Evolutionary conservation across 1,140 invertebrate species (phyloP), one percentile per base, ranked within the genome.

Genomic region (Drosophila mauritiana): DNA sequence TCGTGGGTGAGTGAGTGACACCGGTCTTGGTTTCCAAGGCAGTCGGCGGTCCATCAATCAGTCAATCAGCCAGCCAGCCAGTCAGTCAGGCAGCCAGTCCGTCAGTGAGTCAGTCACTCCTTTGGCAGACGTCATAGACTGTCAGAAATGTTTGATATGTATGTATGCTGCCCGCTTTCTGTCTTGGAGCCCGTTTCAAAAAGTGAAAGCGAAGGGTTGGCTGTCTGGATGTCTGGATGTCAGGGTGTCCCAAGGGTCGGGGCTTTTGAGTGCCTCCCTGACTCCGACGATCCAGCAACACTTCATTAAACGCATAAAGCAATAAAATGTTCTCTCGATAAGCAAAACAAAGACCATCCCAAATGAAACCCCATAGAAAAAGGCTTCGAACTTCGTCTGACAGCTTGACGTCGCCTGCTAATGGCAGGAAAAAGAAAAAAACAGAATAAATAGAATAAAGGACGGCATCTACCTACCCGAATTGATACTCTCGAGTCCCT

Each of bases 221-320:
- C 31, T 31, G 31, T 10, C 31, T 10, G 27, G 27, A 42, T 39
- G 56, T 54, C 55, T 48, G n/a, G 8, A 22, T 10, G 37, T 13
- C 37, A 13, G 37, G 37, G 37, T 39, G 11, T 63, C 62, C 70
- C 77, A 43, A 7, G 45, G 58, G 64, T 34, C 15, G 43, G 27
- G 55, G 53, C 11, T 11, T 11, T 15, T 39, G 51, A 45, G 52
- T 64, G 58, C 58, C 53, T 27, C 37, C 37, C 5, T 43, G 42
- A 17, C 37, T 13, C 37, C 37, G 4, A 10, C 40, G 20, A 48
- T n/a, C 20, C 25, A 20, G 43, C 73, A 89, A 89, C 84, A 89
- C 80, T 89, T 89, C 84, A 89, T 89, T 89, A 89, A 89, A 89
- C 80, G 85, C 84, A 89, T 89, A 89, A 89, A 90, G 84, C 84